Evolutionary conservation across 2,888 invertebrate genomes (phyloP).

Genomic region (Pecten maximus): DNA sequence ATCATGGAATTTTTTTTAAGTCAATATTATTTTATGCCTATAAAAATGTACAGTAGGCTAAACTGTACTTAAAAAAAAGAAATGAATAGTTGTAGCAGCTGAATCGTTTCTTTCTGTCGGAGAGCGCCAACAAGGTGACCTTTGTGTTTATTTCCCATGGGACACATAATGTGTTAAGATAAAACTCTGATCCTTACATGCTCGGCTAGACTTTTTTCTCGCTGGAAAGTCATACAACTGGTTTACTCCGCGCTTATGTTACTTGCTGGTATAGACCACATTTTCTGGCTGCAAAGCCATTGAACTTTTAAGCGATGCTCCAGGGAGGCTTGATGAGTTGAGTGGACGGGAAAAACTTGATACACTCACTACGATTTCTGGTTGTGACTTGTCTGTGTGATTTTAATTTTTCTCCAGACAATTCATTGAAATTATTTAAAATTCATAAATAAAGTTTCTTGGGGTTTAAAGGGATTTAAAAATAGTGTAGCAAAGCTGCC

Average conservation of each 20-base stretch:
- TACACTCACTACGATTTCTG: neutral
- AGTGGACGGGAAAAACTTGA: neutral
- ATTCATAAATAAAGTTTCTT: neutral
- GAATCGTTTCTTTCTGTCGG: neutral
- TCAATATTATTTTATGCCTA: too few species aligned
- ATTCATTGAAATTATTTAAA: slow-evolving; percentile 10
- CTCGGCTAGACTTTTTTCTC: neutral
- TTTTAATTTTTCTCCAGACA: neutral
- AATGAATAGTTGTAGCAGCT: neutral
- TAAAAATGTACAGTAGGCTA: neutral
- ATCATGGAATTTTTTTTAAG: too few species aligned
- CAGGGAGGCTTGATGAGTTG: neutral
- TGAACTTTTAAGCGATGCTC: neutral
- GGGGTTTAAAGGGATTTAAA: neutral
- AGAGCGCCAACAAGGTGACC: neutral
- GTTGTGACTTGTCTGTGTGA: neutral
- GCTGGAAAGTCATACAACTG: neutral
- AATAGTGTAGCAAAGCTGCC: too few species aligned
- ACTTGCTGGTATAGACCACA: neutral
- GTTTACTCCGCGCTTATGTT: neutral
- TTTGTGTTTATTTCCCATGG: neutral
- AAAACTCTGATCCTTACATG: neutral
- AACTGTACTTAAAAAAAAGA: neutral
- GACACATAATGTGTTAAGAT: neutral
- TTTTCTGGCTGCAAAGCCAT: neutral